These are phyloP conservation scores for Centropus bengalensis DNA, from an alignment of 2,113 vertebrate genomes.

Conservation along the genomic window DNA sequence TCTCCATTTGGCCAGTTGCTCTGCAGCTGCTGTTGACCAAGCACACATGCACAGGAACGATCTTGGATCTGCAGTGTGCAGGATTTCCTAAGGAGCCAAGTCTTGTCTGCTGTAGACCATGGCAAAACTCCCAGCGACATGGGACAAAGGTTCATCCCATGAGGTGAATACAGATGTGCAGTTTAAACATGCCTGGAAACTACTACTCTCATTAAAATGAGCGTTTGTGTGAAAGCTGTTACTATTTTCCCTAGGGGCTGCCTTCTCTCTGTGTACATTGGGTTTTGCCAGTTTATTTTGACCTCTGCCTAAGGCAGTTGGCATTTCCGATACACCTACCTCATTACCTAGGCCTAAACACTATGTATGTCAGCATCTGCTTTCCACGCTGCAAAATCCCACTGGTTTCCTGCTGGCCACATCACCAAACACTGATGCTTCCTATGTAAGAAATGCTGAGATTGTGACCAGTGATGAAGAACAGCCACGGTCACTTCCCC, in stretches of 20 bases:
- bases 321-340: not conserved
- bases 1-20: not conserved
- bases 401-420: not conserved
- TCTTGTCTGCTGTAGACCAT: not conserved
- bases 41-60: not conserved
- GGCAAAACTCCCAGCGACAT: slow-evolving; percentile 11
- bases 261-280: not conserved
- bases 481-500: not conserved
- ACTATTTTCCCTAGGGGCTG: not conserved
- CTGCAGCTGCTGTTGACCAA: slow-evolving; percentile 19
- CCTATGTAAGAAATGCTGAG: fast-evolving
- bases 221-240: not conserved
- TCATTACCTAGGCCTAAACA: not conserved
- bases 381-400: not conserved
- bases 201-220: not conserved
- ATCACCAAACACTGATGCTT: not conserved
- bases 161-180: slow-evolving; percentile 1
- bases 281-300: not conserved
- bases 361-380: not conserved
- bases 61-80: not conserved
- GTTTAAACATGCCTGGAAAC: slow-evolving; percentile 26
- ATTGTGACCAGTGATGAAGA: fast-evolving
- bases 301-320: not conserved
- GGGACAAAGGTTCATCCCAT: not conserved
- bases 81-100: slow-evolving; percentile 5